These are phyloP conservation scores for Pteropus alecto DNA, from an alignment of 2,113 vertebrate species.

Conservation along the genomic window DNA sequence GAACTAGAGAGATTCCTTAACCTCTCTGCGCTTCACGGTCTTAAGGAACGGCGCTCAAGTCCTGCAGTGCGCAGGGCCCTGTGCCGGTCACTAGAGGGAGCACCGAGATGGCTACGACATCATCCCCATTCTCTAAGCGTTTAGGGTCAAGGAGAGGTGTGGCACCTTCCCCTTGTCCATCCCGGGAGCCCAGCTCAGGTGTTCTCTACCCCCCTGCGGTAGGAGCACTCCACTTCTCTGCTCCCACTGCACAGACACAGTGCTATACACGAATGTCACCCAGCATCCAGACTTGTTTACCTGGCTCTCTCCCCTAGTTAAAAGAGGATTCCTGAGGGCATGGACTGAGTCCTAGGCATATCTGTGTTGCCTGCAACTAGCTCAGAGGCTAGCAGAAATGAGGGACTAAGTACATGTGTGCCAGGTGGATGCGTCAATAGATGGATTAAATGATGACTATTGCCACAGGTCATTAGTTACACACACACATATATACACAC, in stretches of 20 bases:
- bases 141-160: not conserved
- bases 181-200: not conserved
- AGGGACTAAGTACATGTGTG: not conserved
- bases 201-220: not conserved
- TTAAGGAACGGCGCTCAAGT: rapidly evolving
- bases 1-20: not conserved
- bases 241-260: not conserved
- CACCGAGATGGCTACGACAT: rapidly evolving
- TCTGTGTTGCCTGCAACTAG: not conserved
- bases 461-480: too few relatives aligned
- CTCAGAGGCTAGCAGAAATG: not conserved
- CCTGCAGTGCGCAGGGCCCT: not conserved
- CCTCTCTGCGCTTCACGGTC: too few relatives aligned
- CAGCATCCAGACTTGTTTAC: not conserved
- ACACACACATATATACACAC: too few relatives aligned
- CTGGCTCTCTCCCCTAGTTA: not conserved
- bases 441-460: rapidly evolving
- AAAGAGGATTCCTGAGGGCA: not conserved
- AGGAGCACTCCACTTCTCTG: not conserved
- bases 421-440: too few relatives aligned
- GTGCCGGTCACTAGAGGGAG: not conserved
- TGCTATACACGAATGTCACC: rapidly evolving
- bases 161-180: not conserved
- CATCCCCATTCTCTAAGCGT: not conserved
- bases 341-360: not conserved